A percentile compares a stretch with the other conserved stretches of the same genome.
Conservation (phyloP, 2,888 invertebrate species). For the Drosophila phalerata region DNA sequence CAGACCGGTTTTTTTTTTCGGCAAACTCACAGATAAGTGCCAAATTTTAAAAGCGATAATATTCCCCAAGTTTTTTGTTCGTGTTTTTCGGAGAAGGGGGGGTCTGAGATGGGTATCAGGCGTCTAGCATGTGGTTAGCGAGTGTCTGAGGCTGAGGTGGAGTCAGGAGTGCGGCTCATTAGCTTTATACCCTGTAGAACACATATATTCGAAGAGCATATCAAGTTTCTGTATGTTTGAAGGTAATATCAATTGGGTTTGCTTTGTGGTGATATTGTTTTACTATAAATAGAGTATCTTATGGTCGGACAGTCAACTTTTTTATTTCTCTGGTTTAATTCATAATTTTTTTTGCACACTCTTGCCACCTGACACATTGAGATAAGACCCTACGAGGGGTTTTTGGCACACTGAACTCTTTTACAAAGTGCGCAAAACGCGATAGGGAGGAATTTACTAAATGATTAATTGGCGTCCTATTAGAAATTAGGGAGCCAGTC, state of each 20-base stretch:
- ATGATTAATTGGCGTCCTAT: conserved; percentile 41
- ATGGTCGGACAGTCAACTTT: not conserved
- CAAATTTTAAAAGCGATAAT: conserved; percentile 50
- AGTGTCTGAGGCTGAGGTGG: conserved; percentile 66
- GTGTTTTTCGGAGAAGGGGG: conserved; percentile 23
- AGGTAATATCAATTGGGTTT: not conserved
- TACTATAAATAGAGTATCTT: conserved; percentile 24
- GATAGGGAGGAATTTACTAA: conserved; percentile 19
- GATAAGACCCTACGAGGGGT: conserved; percentile 43
- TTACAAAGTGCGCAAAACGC: conserved; percentile 49
- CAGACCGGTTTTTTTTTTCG: conserved; percentile 51
- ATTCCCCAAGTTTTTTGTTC: conserved; percentile 13
- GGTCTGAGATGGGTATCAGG: conserved; percentile 57
- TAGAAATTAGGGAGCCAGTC: conserved; percentile 23
- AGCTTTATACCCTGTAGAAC: conserved; percentile 19
- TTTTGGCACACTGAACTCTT: conserved; percentile 72
- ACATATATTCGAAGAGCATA: not conserved
- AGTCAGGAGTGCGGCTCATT: conserved; percentile 21
- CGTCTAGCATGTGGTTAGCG: conserved; percentile 68
- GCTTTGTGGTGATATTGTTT: too few species aligned
- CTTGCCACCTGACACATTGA: conserved; percentile 23
- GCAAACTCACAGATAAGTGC: conserved; percentile 48
- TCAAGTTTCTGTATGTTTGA: not conserved
- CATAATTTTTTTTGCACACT: conserved; percentile 30
- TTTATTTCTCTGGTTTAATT: conserved; percentile 12